Base-by-base conservation (phyloP, 1,140 invertebrate species). In the Himalopsyche phryganea region DNA sequence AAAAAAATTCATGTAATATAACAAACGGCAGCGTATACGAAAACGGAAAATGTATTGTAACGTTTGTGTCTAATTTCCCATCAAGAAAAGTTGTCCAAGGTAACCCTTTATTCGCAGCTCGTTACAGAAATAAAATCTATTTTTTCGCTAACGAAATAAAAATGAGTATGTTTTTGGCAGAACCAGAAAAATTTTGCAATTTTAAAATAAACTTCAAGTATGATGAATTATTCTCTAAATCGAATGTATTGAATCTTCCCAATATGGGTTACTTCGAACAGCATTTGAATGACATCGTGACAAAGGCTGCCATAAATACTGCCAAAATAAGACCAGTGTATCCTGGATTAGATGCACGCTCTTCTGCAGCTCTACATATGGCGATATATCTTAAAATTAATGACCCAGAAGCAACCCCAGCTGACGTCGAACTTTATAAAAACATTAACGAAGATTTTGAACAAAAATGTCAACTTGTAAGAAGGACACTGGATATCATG, bases 221-320 rank as follows among this genome's bases (percentile, higher is more conserved):
- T 14, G 71, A 72, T 58, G 61, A 72, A 35, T 56, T 63, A 0
- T 73, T 80, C n/a, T 68, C 73, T 0, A 49, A 70, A 15, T 47
- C 82, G 13, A 63, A 68, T 28, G 62, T 80, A 14, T 71, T 71
- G 9, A 66, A 69, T 32, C 61, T 85, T 23, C 80, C 83, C 1
- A 65, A 75, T 50, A 51, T 82, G 7, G 83, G 80, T 1, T 81
- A 79, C 65, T 61, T 85, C 6, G 79, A 85, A 56, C 81, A 83
- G 67, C 80, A 73, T n/a, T 61, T 83, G 0, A 77, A 72, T 0
- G 72, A 68, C 42, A 61, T 75, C 9, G 61, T 84, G 7, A 72
- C 80, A 2, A 66, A 76, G 40, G 82, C 77, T 1, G 71, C 81
- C 18, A 79, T 73, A 49, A 68, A 71, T 18, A 69, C 77, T 0